Base-by-base conservation (phyloP, 2,797 vertebrate genomes). In the Pyrocephalus nanus region DNA sequence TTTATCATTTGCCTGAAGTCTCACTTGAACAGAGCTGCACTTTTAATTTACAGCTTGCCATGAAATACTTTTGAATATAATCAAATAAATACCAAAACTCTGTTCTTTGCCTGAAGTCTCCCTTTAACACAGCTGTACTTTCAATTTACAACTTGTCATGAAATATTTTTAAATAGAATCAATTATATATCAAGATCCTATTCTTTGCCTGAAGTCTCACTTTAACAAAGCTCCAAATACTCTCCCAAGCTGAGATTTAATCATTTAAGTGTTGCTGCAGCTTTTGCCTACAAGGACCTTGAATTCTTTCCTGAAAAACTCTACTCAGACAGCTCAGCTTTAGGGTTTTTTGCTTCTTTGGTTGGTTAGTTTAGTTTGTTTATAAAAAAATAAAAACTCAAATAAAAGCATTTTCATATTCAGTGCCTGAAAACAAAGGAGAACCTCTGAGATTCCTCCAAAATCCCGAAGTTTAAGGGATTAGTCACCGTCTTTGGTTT, bases 401-500 rank as follows among this genome's bases (percentile, higher is more conserved):
- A 57, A n/a, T 19, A 55, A 93, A 92, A 83, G 15, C 29, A 48
- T 32, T 66, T 90, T 42, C 29, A 27, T 8, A 32, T 47, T 65
- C 22, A 54, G 11, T 70, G 12, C 34, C 51, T 5, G 5, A 36
- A 80, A 78, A 26, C 9, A 40, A 76, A 45, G 43, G 4, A n/a
- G 38, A 61, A 53, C 32, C 64, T 6, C 62, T 62, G 60, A 83
- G 42, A 58, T 47, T 84, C 64, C 66, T 45, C 18, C 14, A 10
- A 29, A 45, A 53, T n/a, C 70, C 9, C 82, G 16, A 40, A 72
- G 40, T 20, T 16, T 38, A 73, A 86, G 66, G 70, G n/a, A 70
- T 10, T 76, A 97, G 88, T 88, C 73, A 99, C 99, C 98, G 94
- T 94, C 82, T 98, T 76, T 98, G 98, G 85, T 92, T 97, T 45